Conservation (phyloP, 1,140 invertebrate genomes). For the Pissodes strobi region DNA sequence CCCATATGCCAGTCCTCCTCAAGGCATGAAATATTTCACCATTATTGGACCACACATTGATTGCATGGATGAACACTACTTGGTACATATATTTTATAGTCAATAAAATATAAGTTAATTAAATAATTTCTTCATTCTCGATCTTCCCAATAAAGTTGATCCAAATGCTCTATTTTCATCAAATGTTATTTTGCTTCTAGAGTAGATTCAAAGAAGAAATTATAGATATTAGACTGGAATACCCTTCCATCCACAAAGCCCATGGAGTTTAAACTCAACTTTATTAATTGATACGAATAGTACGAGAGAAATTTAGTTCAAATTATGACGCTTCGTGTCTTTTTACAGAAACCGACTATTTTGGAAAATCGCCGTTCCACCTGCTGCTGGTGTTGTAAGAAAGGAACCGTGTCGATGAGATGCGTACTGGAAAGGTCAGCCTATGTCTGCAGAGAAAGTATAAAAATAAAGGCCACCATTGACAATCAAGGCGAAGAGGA, state of each 20-base stretch:
- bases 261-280: too few relatives aligned
- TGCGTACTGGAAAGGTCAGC: constrained; percentile 75
- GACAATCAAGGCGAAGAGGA: constrained; percentile 79
- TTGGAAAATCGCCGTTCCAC: constrained; percentile 70
- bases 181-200: too few relatives aligned
- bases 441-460: constrained; percentile 80
- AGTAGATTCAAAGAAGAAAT: too few relatives aligned
- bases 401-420: constrained; percentile 71
- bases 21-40: constrained; percentile 86
- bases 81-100: too few relatives aligned
- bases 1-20: constrained; percentile 81
- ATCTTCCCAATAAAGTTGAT: not conserved
- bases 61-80: constrained; percentile 84
- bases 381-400: constrained; percentile 78
- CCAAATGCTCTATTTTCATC: too few relatives aligned
- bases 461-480: constrained; percentile 75
- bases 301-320: too few relatives aligned
- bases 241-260: too few relatives aligned
- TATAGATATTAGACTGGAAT: too few relatives aligned
- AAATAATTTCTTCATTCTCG: not conserved
- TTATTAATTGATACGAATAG: too few relatives aligned
- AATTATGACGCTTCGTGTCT: not conserved
- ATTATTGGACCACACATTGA: constrained; percentile 84
- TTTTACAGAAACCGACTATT: constrained; percentile 69
- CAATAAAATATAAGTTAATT: too few relatives aligned